These are phyloP conservation scores for Cyclina sinensis DNA, from an alignment of 1,140 invertebrate species.

Conservation along the genomic window DNA sequence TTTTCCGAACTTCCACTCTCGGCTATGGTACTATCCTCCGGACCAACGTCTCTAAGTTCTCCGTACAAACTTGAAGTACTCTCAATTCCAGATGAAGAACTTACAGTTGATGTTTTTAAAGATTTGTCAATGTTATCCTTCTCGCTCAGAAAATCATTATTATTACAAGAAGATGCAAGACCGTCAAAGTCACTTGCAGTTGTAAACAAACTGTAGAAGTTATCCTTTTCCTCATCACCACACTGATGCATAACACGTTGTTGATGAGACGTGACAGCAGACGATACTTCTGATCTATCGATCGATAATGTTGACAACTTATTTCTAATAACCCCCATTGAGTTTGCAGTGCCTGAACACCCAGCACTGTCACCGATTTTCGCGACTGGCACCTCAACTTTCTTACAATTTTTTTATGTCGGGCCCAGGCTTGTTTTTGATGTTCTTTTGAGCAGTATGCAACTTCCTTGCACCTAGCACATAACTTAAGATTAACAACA, in stretches of 20 bases:
- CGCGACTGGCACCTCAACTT: constrained; percentile 1
- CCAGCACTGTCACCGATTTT: constrained; percentile 32
- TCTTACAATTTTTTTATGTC: constrained; percentile 89
- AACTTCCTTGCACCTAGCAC: constrained; percentile 89
- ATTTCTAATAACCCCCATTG: constrained; percentile 24
- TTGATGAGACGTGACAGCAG: constrained; percentile 49
- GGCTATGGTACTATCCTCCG: not conserved
- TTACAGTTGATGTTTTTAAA: constrained; percentile 5
- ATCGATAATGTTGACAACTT: constrained; percentile 54
- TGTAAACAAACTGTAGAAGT: constrained; percentile 5
- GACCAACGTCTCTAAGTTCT: not conserved
- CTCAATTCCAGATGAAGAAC: not conserved
- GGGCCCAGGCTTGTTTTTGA: constrained; percentile 92
- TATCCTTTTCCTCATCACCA: not conserved
- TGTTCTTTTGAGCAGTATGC: constrained; percentile 94
- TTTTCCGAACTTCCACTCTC: constrained; percentile 72
- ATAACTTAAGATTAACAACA: constrained; percentile 40
- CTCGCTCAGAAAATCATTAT: too few relatives aligned
- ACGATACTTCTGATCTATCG: not conserved
- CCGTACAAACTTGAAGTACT: not conserved
- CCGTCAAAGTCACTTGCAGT: not conserved
- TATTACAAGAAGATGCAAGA: too few relatives aligned
- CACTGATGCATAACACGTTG: constrained; percentile 19
- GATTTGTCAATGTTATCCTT: too few relatives aligned
- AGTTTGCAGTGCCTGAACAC: not conserved